These are phyloP conservation scores for Apodemia mormo DNA, from an alignment of 2,888 invertebrate genomes.

Conservation along the genomic window DNA sequence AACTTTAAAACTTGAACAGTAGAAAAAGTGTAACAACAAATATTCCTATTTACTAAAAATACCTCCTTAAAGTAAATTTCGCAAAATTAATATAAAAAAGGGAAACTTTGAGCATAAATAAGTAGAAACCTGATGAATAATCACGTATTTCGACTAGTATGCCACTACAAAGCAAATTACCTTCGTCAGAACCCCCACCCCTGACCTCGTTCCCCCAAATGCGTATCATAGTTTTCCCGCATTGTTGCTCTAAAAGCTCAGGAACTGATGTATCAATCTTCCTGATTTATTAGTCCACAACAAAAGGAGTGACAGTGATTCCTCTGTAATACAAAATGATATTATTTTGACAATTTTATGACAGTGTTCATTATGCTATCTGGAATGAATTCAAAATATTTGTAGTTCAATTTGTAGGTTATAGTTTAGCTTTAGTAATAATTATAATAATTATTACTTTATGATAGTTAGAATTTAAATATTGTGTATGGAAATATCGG, in stretches of 20 bases:
- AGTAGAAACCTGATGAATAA: not conserved
- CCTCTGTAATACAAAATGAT: not conserved
- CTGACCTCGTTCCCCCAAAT: slow-evolving; percentile 5
- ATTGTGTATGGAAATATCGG: too few species aligned
- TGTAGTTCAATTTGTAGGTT: not conserved
- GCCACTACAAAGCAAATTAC: slow-evolving; percentile 1
- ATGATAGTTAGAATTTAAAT: too few species aligned
- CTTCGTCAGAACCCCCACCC: not conserved
- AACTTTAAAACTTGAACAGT: too few species aligned
- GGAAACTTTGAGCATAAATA: too few species aligned
- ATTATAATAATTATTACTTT: too few species aligned
- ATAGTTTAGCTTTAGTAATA: too few species aligned
- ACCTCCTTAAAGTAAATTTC: too few species aligned
- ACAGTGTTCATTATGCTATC: not conserved
- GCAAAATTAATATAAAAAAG: too few species aligned
- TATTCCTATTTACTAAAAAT: too few species aligned
- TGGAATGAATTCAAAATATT: not conserved
- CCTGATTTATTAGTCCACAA: slow-evolving; percentile 30
- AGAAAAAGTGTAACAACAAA: too few species aligned
- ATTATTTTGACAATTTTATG: slow-evolving; percentile 12
- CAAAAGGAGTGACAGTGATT: slow-evolving; percentile 27
- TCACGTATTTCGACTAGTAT: not conserved
- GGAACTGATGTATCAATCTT: slow-evolving; percentile 25
- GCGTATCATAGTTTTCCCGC: slow-evolving; percentile 19
- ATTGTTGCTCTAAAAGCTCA: slow-evolving; percentile 26